Evolutionary conservation across 37 sponge, comb jelly and placozoan genomes (phyloP), one percentile per base, ranked within the genome.

Genomic region (Bolinopsis microptera): DNA sequence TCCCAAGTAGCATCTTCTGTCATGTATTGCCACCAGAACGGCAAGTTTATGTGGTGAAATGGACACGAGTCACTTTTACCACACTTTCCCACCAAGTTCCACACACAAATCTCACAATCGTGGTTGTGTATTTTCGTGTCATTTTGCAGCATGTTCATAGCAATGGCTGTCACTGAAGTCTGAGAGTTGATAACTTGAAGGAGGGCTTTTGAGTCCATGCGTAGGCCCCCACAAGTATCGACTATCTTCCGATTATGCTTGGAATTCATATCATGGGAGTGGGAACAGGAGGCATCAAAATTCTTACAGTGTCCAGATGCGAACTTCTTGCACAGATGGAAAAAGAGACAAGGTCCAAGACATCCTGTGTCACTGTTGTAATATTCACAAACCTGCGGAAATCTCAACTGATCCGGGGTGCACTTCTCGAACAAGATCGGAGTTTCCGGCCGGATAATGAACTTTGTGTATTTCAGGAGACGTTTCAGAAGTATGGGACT

Each of bases 1-100:
- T 86, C 48, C 90, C 90, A 86, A 13, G 0, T 27, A 3, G 30
- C 61, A 33, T 32, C 80, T 5, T 86, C 90, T 0, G 61, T 86
- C 61, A 36, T 16, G 90, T 86, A 86, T 48, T 86, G 90, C 90
- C 90, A 86, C 90, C 90, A 86, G 61, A 86, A 86, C 2, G 90
- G 90, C 90, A 86, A 48, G 61, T 39, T 86, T 23, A 34, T 41
- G 61, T 86, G 90, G 90, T 86, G 90, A 25, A 86, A 86, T 1
- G 90, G 90, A 34, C 90, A 86, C 25, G 26, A 25, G 26, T 1
- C 41, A 0, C 90, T 48, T 48, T 86, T 86, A 1, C 61, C 90
- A 40, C 90, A 86, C 27, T 2, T 16, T 3, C 90, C 90, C n/a
- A 86, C 90, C 61, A 86, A 39, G 61, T 86, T 86, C 90, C 90